Percentiles rank a stretch among this genome's conserved stretches.
phyloP scores from a whole-genome alignment of 2,888 invertebrate genomes.

The Trachelus iudaicus region DNA sequence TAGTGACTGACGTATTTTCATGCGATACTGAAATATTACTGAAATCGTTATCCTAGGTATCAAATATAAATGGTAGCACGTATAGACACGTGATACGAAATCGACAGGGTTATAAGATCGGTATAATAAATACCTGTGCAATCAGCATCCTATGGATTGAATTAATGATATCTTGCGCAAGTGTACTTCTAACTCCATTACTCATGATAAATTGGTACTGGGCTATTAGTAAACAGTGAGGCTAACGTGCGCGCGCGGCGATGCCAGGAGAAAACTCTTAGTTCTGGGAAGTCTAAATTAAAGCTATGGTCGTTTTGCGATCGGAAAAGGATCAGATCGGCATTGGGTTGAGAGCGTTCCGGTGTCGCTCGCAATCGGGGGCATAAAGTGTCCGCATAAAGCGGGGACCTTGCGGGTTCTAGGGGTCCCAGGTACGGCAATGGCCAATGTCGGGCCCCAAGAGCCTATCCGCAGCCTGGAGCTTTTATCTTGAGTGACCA shows the following conservation, averaged over 20 bases:
- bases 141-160: background rate
- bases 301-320: constrained; percentile 55
- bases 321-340: constrained; percentile 47
- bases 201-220: background rate
- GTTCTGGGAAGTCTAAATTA: constrained; percentile 57
- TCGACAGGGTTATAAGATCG: background rate
- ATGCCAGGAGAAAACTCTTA: constrained; percentile 27
- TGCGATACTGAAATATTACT: background rate
- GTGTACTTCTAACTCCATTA: background rate
- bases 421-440: constrained; percentile 35
- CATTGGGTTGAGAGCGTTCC: constrained; percentile 64
- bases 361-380: constrained; percentile 65
- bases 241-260: constrained; percentile 14
- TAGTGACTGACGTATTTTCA: background rate
- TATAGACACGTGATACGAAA: background rate
- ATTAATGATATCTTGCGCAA: background rate
- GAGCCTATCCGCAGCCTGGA: constrained; percentile 31
- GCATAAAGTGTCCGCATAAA: constrained; percentile 64
- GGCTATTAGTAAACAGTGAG: constrained; percentile 27
- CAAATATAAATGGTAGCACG: background rate
- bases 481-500: constrained; percentile 50
- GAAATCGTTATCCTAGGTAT: background rate
- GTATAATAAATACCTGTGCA: background rate
- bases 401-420: constrained; percentile 42
- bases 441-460: constrained; percentile 19